Evolutionary conservation across 2,888 invertebrate genomes (phyloP).

Genomic region (Drosophila nr. medialis): DNA sequence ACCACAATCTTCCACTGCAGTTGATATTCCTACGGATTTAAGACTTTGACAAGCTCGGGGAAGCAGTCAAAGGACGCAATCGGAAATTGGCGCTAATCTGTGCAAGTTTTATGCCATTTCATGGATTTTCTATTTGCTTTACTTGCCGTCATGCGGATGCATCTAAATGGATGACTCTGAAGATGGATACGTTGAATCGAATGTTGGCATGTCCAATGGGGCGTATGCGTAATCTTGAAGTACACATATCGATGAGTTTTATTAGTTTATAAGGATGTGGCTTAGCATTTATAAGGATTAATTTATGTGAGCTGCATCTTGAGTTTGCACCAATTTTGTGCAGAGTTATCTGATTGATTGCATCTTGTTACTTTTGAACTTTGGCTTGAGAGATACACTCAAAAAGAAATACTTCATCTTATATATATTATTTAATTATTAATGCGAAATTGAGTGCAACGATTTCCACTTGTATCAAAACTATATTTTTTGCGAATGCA

Average conservation of each 20-base stretch:
- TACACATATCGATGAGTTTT: background rate
- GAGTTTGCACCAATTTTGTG: background rate
- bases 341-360: background rate
- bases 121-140: slow-evolving; percentile 6
- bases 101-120: slow-evolving; percentile 27
- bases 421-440: background rate
- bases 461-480: background rate
- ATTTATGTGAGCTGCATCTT: background rate
- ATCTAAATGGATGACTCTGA: slow-evolving; percentile 4
- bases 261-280: background rate
- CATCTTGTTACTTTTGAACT: background rate
- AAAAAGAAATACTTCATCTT: background rate
- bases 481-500: background rate
- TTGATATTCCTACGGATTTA: slow-evolving; percentile 29
- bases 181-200: background rate
- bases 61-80: slow-evolving; percentile 15
- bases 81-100: slow-evolving; percentile 60
- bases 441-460: background rate
- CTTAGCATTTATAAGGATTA: background rate
- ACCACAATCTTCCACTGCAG: slow-evolving; percentile 11
- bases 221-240: slow-evolving; percentile 28
- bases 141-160: background rate
- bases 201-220: slow-evolving; percentile 21
- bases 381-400: background rate
- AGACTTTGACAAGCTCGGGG: slow-evolving; percentile 6